Evolutionary conservation across 2,113 vertebrate genomes (phyloP).

Genomic region (Vidua chalybeata): DNA sequence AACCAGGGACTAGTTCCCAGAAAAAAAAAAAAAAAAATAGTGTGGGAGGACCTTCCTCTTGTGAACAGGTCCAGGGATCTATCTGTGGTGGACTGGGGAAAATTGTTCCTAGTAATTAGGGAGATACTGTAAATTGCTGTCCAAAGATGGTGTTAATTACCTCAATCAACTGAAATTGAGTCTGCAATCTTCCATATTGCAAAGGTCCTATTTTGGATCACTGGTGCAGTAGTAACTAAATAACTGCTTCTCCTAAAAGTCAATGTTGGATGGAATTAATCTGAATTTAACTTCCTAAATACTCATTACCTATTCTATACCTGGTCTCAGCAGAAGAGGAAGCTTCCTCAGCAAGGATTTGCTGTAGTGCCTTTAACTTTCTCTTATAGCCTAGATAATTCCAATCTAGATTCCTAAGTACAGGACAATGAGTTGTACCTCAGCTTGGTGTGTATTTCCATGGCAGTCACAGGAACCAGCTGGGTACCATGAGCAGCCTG

Average conservation of each 20-base stretch:
- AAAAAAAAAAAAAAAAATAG: not conserved
- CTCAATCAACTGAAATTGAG: not conserved
- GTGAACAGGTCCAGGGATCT: not conserved
- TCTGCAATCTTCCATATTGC: not conserved
- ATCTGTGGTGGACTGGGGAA: not conserved
- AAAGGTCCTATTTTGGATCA: not conserved
- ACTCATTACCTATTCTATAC: not conserved
- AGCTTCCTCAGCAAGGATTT: not conserved
- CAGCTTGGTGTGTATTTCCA: not conserved
- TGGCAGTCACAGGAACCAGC: not conserved
- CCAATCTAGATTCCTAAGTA: not conserved
- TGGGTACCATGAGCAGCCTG: not conserved
- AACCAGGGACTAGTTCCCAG: not conserved
- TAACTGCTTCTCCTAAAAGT: not conserved
- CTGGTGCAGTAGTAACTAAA: not conserved
- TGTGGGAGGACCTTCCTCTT: not conserved
- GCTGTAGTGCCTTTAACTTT: not conserved
- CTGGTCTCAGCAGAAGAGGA: not conserved
- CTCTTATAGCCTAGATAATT: not conserved
- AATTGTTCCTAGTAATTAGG: not conserved
- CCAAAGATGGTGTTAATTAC: not conserved
- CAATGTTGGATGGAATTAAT: not conserved
- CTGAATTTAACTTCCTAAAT: not conserved
- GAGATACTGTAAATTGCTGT: not conserved
- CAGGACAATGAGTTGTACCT: not conserved